A percentile compares a stretch with the other conserved stretches of the same genome.
These are phyloP conservation scores for Karalla daura DNA, from an alignment of 2,797 vertebrate species.

Conservation along the genomic window DNA sequence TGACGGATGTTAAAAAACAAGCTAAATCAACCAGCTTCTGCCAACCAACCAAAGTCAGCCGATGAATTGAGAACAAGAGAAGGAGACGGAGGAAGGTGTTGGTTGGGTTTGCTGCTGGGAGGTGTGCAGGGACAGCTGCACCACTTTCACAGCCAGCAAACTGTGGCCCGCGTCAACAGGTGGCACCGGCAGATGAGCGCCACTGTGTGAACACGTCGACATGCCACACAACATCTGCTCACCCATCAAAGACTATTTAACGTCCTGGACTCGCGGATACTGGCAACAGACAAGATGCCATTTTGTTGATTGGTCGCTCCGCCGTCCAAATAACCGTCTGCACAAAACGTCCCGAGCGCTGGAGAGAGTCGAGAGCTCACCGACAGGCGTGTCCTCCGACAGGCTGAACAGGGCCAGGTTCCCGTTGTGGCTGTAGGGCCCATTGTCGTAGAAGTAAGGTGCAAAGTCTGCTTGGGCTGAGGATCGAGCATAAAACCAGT, in stretches of 20 bases:
- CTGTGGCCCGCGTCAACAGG: constrained; percentile 45
- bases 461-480: constrained; percentile 92
- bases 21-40: not conserved
- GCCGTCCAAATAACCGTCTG: constrained; percentile 1
- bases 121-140: constrained; percentile 39
- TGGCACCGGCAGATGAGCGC: constrained; percentile 47
- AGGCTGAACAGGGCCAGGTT: constrained; percentile 97
- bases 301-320: constrained; percentile 35
- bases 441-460: constrained; percentile 95
- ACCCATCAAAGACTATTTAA: constrained; percentile 50
- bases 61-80: not conserved
- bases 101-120: constrained; percentile 1
- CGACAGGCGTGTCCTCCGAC: constrained; percentile 91
- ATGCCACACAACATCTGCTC: constrained; percentile 50
- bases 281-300: constrained; percentile 13
- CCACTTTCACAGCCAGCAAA: constrained; percentile 33
- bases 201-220: constrained; percentile 21
- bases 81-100: not conserved
- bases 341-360: constrained; percentile 3
- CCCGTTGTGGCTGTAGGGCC: constrained; percentile 89
- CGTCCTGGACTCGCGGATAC: constrained; percentile 25
- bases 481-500: constrained; percentile 20
- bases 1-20: not conserved
- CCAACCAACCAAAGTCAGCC: not conserved
- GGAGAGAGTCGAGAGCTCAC: constrained; percentile 82